Evolutionary conservation across 2,888 invertebrate species (phyloP).

Genomic region (Hyles lineata): DNA sequence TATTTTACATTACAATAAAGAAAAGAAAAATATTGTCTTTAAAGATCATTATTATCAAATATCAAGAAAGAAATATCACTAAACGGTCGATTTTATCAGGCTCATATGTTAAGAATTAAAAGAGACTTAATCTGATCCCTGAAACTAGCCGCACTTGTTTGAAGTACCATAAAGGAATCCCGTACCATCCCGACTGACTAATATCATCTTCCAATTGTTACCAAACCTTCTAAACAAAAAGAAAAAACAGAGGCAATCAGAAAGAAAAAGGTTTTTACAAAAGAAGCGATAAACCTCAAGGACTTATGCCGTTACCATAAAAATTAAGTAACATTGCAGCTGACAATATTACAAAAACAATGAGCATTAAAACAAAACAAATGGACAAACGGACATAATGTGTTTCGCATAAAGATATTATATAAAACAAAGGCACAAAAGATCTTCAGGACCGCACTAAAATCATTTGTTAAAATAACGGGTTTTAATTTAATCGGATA

Average conservation of each 20-base stretch:
- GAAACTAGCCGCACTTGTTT: too few species aligned
- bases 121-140: too few species aligned
- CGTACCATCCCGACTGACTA: too few species aligned
- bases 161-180: too few species aligned
- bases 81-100: too few species aligned
- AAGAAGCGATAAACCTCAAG: not conserved
- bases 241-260: not conserved
- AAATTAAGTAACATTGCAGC: not conserved
- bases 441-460: conserved; percentile 64
- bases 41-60: too few species aligned
- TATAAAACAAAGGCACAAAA: conserved; percentile 39
- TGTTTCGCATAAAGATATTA: conserved; percentile 5
- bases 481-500: conserved; percentile 29
- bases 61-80: too few species aligned
- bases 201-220: too few species aligned
- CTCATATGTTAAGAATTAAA: too few species aligned
- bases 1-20: too few species aligned
- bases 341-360: conserved; percentile 18
- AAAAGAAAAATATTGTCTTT: too few species aligned
- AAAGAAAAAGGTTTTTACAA: not conserved
- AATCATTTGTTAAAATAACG: conserved; percentile 53
- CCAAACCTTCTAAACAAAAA: not conserved
- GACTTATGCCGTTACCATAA: conserved; percentile 9
- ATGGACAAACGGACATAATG: conserved; percentile 5
- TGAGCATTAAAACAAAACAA: conserved; percentile 2